Evolutionary conservation across 2,888 invertebrate genomes (phyloP).

Genomic region (Pseudococcus longispinus): DNA sequence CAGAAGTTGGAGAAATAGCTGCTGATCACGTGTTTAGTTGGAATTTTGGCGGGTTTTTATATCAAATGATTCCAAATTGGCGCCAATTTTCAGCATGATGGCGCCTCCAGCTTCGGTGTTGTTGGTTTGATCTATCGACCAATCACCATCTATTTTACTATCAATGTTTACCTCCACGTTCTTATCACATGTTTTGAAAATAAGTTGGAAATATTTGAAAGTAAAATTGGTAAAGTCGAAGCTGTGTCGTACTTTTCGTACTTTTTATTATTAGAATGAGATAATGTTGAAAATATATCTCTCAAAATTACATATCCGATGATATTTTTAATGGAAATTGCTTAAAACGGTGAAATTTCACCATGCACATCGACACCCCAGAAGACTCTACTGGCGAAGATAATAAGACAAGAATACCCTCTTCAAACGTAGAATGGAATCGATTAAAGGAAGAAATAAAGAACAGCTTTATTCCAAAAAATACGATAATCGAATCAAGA

Average conservation of each 20-base stretch:
- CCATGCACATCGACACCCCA: not conserved
- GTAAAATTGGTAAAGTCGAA: not conserved
- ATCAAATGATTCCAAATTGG: not conserved
- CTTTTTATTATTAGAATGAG: not conserved
- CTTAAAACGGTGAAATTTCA: not conserved
- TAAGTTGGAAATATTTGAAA: too few species aligned
- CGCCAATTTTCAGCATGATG: not conserved
- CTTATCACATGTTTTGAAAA: not conserved
- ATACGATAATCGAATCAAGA: slow-evolving; percentile 32
- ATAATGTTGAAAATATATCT: not conserved
- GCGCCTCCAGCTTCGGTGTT: not conserved
- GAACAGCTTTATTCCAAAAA: not conserved
- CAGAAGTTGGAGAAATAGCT: not conserved
- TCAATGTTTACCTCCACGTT: not conserved
- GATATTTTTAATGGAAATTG: not conserved
- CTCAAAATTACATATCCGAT: not conserved
- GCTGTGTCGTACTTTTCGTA: not conserved
- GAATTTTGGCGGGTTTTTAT: not conserved
- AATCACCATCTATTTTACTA: not conserved
- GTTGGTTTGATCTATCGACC: not conserved
- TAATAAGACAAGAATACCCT: not conserved
- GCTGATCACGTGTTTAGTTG: too few species aligned
- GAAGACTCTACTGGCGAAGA: not conserved
- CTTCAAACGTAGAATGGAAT: not conserved
- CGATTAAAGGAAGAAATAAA: not conserved